Percentiles rank a stretch among this genome's conserved stretches.
Conservation (phyloP, 2,797 vertebrate genomes). For the Thalassophryne amazonica region DNA sequence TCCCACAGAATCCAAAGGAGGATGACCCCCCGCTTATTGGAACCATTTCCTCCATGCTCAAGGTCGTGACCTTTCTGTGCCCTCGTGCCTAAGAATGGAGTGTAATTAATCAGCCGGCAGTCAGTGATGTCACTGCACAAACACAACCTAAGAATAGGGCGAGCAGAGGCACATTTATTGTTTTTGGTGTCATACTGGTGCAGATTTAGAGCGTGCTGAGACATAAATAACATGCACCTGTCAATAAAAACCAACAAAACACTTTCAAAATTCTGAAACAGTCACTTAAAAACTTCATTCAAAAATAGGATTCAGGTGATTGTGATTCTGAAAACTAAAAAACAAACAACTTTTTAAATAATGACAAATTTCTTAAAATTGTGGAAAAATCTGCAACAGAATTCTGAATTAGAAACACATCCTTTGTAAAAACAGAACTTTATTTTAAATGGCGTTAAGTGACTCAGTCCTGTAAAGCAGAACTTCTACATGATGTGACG, state of each 20-base stretch:
- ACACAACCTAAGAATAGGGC: conserved; percentile 49
- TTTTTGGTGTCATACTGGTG: conserved; percentile 43
- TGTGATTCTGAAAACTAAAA: too few species aligned
- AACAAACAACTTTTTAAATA: too few species aligned
- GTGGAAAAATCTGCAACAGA: too few species aligned
- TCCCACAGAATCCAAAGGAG: conserved; percentile 57
- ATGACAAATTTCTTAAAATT: too few species aligned
- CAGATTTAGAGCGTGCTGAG: conserved; percentile 47
- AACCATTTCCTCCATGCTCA: conserved; percentile 69
- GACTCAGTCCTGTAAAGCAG: too few species aligned
- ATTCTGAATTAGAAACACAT: too few species aligned
- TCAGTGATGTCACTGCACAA: conserved; percentile 68
- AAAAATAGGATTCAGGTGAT: too few species aligned
- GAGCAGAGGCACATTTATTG: conserved; percentile 46
- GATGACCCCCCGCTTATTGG: conserved; percentile 69
- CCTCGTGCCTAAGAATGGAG: conserved; percentile 60
- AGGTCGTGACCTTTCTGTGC: conserved; percentile 69
- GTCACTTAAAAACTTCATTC: neutral
- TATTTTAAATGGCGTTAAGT: too few species aligned
- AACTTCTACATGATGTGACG: too few species aligned
- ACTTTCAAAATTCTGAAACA: neutral
- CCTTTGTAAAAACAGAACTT: too few species aligned
- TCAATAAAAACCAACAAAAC: neutral
- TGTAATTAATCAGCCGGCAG: conserved; percentile 57
- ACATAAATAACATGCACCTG: conserved; percentile 50